Conservation (phyloP, 2,113 vertebrate genomes). For the Saccopteryx bilineata region DNA sequence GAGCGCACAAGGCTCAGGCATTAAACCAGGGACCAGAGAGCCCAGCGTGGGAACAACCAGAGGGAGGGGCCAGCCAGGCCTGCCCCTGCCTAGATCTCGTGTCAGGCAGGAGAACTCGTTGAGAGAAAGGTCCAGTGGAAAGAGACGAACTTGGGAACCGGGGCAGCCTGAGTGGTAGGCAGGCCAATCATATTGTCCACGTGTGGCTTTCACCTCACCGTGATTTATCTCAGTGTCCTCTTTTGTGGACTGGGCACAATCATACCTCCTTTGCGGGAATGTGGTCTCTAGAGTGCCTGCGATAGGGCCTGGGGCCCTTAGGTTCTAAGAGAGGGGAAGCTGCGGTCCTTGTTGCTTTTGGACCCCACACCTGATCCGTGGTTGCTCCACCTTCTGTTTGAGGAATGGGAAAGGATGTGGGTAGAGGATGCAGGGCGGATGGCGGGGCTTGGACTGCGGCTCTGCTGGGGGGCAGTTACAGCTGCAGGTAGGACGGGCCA, state of each 20-base stretch:
- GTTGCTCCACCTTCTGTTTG: neutral
- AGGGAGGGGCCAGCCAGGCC: neutral
- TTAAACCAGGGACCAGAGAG: neutral
- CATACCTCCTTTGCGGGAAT: neutral
- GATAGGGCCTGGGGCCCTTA: neutral
- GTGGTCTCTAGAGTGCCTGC: neutral
- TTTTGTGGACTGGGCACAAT: neutral
- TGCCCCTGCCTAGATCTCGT: neutral
- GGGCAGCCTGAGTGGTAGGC: neutral
- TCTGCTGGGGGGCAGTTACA: fast-evolving
- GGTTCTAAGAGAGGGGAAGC: neutral
- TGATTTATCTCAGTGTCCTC: neutral
- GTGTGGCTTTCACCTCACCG: neutral
- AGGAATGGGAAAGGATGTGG: neutral
- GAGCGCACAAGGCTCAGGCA: fast-evolving
- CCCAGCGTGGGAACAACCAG: neutral
- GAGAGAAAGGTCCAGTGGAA: neutral
- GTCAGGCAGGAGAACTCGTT: neutral
- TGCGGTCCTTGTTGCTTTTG: neutral
- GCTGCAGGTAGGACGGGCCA: neutral
- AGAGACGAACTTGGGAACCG: neutral
- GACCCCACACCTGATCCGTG: neutral
- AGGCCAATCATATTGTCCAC: too few relatives aligned
- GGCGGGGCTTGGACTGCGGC: neutral
- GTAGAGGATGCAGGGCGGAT: fast-evolving